Base-by-base conservation (phyloP, 2,797 vertebrate genomes). In the Gobio occitaniae region DNA sequence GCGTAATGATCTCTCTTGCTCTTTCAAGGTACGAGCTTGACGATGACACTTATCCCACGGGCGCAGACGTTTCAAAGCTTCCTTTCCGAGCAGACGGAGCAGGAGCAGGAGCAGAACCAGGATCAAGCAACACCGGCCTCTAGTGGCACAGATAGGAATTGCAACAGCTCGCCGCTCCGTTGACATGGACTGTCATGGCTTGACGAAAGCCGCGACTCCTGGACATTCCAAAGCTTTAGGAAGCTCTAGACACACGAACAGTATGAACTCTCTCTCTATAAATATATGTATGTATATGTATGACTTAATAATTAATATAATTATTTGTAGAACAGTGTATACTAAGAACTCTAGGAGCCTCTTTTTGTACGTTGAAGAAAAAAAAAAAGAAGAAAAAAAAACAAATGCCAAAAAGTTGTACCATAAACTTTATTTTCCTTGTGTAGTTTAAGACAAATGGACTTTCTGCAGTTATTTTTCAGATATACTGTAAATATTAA, bases 31-130 rank as follows among this genome's bases (percentile, higher is more conserved):
- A 94, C 93, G 38, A 94, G 91, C 90, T 95, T 98, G 47, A 89
- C 95, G 38, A 92, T 97, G 32, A 94, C 95, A 0, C 97, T 97
- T 88, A 97, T 98, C 93, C 96, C 97, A n/a, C 95, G 97, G 83
- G 97, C 98, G 12, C 98, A 99, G 95, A 99, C 98, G 0, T 98
- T 98, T 87, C 97, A 97, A 93, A 97, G 96, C 95, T 99, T 98
- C 89, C 89, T 96, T 59, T 95, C 95, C 7, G 97, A 97, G 80
- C 95, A 96, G 90, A 91, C 95, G 16, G 96, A 97, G 78, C 93
- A 95, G 63, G 96, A 97, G 78, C 93, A 95, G 63, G 95, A 95
- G 88, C 94, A 93, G 93, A 96, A 94, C 93, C 91, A 93, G 82
- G 93, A 94, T 92, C 93, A 93, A 89, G 91, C 94, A 10, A 89